Base-by-base conservation (phyloP, 2,888 invertebrate species). In the Callinectes sapidus region DNA sequence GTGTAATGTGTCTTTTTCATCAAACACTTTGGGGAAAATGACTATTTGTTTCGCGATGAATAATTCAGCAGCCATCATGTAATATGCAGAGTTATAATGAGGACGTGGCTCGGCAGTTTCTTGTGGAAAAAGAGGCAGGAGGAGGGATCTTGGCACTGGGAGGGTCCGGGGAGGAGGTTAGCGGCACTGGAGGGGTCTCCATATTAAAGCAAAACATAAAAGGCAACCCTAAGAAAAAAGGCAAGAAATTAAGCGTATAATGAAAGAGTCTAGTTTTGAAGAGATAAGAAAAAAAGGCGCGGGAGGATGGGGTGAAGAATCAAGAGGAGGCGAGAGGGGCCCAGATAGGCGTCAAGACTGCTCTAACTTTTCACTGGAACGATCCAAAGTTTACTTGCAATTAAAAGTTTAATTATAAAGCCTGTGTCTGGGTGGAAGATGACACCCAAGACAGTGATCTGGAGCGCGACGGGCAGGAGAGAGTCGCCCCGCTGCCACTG, bases 381-480 rank as follows among this genome's bases (percentile, higher is more conserved):
- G 42, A 71, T 71, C 77, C 66, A 88, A 91, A 89, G 88, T 91
- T 91, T 88, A 91, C 91, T 77, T 71, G 88, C 71, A 91, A 91
- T 91, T 91, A 91, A 91, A 91, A 91, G 91, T 91, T 91, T 91
- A 88, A 91, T 91, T 91, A 88, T 88, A 91, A 87, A 91, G 91
- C 91, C 77, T 48, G 54, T 48, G 87, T 81, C 88, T 81, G 88
- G 71, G 71, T 88, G 88, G 32, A 77, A 87, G 77, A 91, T 91
- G 91, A 91, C 91, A 89, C 91, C 91, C 91, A 16, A 18, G 91
- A 88, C 88, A 55, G 61, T 90, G 81, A 85, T 55, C 54, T 89
- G 66, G 23, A 18, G n/a, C 61, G 61, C n/a, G 18, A 32, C 88
- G 18, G 1, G 28, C 28, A 8, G 32, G 55, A 55, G 14, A 55